A percentile compares a stretch with the other conserved stretches of the same genome.
These are phyloP conservation scores for Vandiemenella viatica DNA, from an alignment of 2,888 invertebrate species.

Conservation along the genomic window DNA sequence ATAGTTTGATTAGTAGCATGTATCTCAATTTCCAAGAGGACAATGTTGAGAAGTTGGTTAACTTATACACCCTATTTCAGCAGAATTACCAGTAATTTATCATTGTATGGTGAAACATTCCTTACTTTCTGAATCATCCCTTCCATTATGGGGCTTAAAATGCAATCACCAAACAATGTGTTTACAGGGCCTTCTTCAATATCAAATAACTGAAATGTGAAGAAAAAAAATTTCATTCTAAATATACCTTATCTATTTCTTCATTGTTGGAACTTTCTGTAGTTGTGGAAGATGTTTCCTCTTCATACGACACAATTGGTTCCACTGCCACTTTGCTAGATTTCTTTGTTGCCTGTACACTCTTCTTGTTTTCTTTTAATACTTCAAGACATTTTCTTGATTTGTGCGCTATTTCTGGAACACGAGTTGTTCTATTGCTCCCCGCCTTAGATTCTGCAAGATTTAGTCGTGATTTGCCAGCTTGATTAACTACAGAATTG, in stretches of 20 bases:
- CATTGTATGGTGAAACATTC: no score
- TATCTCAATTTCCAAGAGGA: no score
- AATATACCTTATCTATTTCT: conserved; percentile 31
- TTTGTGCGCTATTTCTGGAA: conserved; percentile 12
- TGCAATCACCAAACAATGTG: not conserved
- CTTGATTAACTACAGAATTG: not conserved
- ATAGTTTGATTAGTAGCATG: no score
- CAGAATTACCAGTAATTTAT: no score
- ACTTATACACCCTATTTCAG: no score
- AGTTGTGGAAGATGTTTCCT: conserved; percentile 54
- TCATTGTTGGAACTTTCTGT: conserved; percentile 52
- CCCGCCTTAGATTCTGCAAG: conserved; percentile 4
- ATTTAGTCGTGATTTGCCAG: conserved; percentile 3
- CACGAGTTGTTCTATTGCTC: not conserved
- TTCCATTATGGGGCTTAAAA: not conserved
- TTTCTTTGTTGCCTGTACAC: conserved; percentile 21
- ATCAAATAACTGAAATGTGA: not conserved
- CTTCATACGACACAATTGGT: conserved; percentile 32
- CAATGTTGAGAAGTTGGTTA: no score
- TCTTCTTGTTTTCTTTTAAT: conserved; percentile 17
- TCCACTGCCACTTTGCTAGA: conserved; percentile 8
- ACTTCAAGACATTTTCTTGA: conserved; percentile 20
- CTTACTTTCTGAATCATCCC: no score
- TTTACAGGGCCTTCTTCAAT: no score
- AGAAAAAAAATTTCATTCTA: no score